Percentiles rank a stretch among this genome's conserved stretches.
These are phyloP conservation scores for Tenebrosternarchus preto DNA, from an alignment of 2,113 vertebrate genomes.

Conservation along the genomic window DNA sequence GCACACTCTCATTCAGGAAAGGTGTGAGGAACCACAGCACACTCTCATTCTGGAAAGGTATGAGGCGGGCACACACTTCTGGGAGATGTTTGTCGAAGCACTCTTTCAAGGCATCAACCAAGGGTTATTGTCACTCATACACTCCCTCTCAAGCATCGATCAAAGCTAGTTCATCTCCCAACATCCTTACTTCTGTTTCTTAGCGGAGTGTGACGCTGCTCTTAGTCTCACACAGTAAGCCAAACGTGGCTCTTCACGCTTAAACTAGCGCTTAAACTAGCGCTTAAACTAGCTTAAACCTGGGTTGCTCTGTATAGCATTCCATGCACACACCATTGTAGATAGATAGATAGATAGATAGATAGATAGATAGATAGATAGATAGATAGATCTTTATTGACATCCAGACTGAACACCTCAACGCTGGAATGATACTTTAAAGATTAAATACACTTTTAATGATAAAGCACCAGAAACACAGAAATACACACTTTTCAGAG, in stretches of 20 bases:
- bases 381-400: no score
- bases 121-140: neutral
- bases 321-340: no score
- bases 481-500: slow-evolving; percentile 2
- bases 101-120: neutral
- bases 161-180: neutral
- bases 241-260: no score
- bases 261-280: no score
- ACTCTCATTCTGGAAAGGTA: neutral
- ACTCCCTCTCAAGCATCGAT: neutral
- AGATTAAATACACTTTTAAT: neutral
- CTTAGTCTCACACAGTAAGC: neutral
- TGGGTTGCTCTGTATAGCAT: no score
- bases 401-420: no score
- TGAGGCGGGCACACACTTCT: neutral
- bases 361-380: no score
- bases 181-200: neutral
- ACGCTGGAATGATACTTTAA: neutral
- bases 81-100: neutral
- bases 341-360: no score
- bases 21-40: neutral
- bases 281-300: no score
- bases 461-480: neutral
- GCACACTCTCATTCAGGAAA: neutral
- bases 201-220: neutral